phyloP scores from a whole-genome alignment of 1,140 invertebrate genomes.

The Calephelis nemesis region DNA sequence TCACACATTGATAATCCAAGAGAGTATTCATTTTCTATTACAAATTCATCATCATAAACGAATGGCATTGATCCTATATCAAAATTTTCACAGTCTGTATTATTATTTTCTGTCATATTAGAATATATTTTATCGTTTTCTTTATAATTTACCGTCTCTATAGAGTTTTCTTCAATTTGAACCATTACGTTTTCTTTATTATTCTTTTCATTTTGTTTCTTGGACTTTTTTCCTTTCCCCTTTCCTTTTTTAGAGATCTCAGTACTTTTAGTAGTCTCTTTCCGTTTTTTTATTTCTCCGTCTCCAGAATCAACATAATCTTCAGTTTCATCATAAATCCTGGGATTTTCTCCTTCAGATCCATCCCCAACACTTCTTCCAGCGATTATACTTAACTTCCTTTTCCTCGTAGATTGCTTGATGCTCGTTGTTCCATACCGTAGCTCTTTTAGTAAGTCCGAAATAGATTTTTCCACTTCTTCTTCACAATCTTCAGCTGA shows the following conservation, averaged over 20 bases:
- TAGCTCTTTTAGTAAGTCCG: too few relatives aligned
- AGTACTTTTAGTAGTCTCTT: not conserved
- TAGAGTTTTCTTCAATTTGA: too few relatives aligned
- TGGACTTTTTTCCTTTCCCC: slow-evolving; percentile 2
- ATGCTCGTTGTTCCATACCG: too few relatives aligned
- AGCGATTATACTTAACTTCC: slow-evolving; percentile 19
- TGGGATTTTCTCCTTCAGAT: slow-evolving; percentile 3
- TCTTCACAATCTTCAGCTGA: too few relatives aligned
- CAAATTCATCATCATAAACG: too few relatives aligned
- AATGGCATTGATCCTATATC: too few relatives aligned
- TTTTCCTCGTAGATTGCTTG: too few relatives aligned
- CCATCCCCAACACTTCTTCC: slow-evolving; percentile 22
- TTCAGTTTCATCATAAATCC: not conserved
- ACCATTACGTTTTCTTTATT: not conserved
- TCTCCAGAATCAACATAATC: not conserved
- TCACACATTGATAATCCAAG: not conserved
- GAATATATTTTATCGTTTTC: too few relatives aligned
- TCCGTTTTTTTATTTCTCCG: not conserved
- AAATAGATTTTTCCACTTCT: too few relatives aligned
- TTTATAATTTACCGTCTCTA: too few relatives aligned
- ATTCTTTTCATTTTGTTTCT: not conserved
- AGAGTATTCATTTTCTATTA: not conserved
- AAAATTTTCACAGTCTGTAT: too few relatives aligned
- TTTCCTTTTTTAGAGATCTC: not conserved
- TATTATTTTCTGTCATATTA: too few relatives aligned